Percentiles rank a stretch among this genome's conserved stretches.
phyloP scores from a whole-genome alignment of 2,797 vertebrate species.

The Manis pentadactyla region DNA sequence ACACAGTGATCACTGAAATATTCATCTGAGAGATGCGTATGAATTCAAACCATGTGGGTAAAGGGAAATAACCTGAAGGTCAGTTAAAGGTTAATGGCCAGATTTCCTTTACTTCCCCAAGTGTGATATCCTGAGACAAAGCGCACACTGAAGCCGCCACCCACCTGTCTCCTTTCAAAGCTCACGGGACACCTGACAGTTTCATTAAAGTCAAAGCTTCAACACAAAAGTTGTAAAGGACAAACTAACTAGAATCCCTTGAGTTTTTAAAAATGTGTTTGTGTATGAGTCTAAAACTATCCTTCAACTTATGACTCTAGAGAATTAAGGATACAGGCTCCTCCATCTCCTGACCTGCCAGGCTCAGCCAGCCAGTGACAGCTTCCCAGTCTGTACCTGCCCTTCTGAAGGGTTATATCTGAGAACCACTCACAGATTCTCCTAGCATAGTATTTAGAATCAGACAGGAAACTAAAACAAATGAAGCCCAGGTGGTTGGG shows the following conservation, averaged over 20 bases:
- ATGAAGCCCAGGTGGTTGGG: neutral
- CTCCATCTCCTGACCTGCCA: neutral
- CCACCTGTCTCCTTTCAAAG: neutral
- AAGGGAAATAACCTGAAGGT: neutral
- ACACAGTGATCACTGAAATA: neutral
- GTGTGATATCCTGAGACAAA: neutral
- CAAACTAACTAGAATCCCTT: neutral
- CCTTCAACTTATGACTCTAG: neutral
- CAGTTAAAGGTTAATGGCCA: neutral
- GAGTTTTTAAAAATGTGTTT: neutral
- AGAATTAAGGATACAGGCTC: neutral
- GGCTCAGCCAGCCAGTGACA: neutral
- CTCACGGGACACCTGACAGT: neutral
- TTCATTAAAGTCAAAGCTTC: neutral
- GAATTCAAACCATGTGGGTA: neutral
- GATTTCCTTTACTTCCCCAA: neutral
- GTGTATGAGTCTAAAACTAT: neutral
- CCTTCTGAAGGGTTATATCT: neutral
- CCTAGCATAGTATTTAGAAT: neutral
- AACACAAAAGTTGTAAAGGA: neutral
- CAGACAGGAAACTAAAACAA: neutral
- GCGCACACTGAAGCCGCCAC: neutral
- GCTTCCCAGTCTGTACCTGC: neutral
- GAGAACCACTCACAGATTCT: neutral
- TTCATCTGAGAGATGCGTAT: neutral